Evolutionary conservation across 2,888 invertebrate genomes (phyloP), one percentile per base, ranked within the genome.

Genomic region (Acanthosoma haemorrhoidale): DNA sequence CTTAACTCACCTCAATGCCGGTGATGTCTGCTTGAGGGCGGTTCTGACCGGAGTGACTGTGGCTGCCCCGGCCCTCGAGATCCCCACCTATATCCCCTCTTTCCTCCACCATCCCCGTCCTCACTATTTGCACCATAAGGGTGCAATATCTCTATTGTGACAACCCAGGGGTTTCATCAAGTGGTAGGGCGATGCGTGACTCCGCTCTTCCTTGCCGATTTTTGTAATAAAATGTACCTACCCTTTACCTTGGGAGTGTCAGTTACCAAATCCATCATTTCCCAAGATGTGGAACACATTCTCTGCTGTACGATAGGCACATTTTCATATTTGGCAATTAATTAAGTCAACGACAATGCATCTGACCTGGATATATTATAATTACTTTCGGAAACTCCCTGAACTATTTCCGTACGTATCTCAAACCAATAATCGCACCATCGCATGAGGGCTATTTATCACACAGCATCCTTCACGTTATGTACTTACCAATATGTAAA

Each of bases 1-100:
- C n/a, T n/a, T n/a, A n/a, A n/a, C 51, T 51, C 29, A 51, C 51
- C 51, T 51, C 51, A n/a, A n/a, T 51, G 51, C 51, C 51, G 51
- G 51, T 25, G 51, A 51, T 51, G 51, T 51, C 51, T 51, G 51
- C 51, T 21, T 51, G 25, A 51, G 51, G 25, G 51, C 51, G 21
- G 51, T 25, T 25, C 51, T 51, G 51, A 51, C 51, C 51, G 51
- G 51, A 51, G 51, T 51, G 51, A 51, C 51, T 51, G 29, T 51
- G 29, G 29, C 51, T 29, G 21, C 18, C 25, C 25, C 13, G 8
- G 25, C 5, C n/a, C 6, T 18, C 11, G 13, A 11, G 5, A n/a
- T 21, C 4, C n/a, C 51, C 51, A 21, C 25, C 13, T n/a, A 2
- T 25, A n/a, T 6, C 25, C n/a, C n/a, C 51, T 25, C 51, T 6